Evolutionary conservation across 2,113 vertebrate genomes (phyloP).

Genomic region (Ancistrus triradiatus): DNA sequence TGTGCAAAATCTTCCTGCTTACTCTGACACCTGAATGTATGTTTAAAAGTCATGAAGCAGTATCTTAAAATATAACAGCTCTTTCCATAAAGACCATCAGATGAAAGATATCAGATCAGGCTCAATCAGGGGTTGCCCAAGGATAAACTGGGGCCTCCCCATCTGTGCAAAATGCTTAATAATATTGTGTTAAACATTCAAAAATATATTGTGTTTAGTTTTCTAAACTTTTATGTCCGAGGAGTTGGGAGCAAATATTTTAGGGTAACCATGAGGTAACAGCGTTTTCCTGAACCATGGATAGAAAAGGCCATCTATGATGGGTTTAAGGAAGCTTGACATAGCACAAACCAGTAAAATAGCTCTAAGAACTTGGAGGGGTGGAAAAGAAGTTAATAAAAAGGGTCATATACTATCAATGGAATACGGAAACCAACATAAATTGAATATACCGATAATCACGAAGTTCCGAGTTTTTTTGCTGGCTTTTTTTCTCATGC

Average conservation of each 20-base stretch:
- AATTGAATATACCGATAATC: constrained; percentile 45
- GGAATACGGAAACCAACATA: constrained; percentile 52
- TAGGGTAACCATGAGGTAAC: constrained; percentile 45
- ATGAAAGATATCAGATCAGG: no score
- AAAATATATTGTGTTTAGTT: background rate
- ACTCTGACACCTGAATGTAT: no score
- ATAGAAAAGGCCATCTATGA: constrained; percentile 54
- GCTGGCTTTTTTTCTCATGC: constrained; percentile 52
- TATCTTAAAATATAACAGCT: no score
- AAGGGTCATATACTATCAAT: constrained; percentile 43
- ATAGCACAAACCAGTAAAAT: constrained; percentile 51
- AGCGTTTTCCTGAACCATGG: constrained; percentile 56
- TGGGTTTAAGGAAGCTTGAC: constrained; percentile 53
- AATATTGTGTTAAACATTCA: no score
- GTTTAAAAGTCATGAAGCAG: no score
- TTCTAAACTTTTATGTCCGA: constrained; percentile 43
- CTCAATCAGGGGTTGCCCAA: no score
- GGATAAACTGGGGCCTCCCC: no score
- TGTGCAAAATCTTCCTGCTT: no score
- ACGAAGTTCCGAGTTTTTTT: constrained; percentile 53
- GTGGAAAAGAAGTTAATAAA: constrained; percentile 48
- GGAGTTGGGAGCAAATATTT: constrained; percentile 45
- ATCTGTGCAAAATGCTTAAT: no score
- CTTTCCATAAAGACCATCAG: no score
- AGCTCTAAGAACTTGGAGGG: constrained; percentile 42